phyloP scores from a whole-genome alignment of 1,140 invertebrate species.

The Bombus confusus region DNA sequence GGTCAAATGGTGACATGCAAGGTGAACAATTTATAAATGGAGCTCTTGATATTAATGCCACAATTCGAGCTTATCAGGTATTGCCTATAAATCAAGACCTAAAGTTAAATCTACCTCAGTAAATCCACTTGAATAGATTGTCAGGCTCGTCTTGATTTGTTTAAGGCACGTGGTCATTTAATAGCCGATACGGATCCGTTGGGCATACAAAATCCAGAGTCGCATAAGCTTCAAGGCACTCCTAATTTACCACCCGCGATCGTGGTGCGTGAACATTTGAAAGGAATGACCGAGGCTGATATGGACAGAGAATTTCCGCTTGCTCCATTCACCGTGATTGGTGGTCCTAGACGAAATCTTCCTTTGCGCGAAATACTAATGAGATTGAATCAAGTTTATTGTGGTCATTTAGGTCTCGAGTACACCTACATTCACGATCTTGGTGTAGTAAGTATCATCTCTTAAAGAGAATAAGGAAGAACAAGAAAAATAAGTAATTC shows the following conservation, averaged over 20 bases:
- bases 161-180: constrained; percentile 90
- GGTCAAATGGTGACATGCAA: constrained; percentile 50
- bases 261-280: constrained; percentile 76
- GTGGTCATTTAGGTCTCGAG: constrained; percentile 90
- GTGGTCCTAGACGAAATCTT: constrained; percentile 84
- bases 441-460: neutral
- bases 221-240: constrained; percentile 73
- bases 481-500: neutral
- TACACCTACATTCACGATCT: constrained; percentile 94
- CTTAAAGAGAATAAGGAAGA: neutral
- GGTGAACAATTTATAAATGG: constrained; percentile 52
- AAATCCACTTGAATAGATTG: too few species aligned
- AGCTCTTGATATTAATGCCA: constrained; percentile 66
- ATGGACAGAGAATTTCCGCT: constrained; percentile 87
- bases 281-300: constrained; percentile 85
- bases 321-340: constrained; percentile 88
- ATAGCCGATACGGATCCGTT: constrained; percentile 91
- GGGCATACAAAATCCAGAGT: constrained; percentile 80
- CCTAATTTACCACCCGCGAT: constrained; percentile 69
- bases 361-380: constrained; percentile 89
- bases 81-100: neutral
- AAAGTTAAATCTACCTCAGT: neutral
- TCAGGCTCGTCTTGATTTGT: neutral
- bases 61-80: constrained; percentile 75
- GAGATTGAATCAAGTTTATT: constrained; percentile 88